Evolutionary conservation across 2,797 vertebrate species (phyloP).

Genomic region (Mareca penelope): DNA sequence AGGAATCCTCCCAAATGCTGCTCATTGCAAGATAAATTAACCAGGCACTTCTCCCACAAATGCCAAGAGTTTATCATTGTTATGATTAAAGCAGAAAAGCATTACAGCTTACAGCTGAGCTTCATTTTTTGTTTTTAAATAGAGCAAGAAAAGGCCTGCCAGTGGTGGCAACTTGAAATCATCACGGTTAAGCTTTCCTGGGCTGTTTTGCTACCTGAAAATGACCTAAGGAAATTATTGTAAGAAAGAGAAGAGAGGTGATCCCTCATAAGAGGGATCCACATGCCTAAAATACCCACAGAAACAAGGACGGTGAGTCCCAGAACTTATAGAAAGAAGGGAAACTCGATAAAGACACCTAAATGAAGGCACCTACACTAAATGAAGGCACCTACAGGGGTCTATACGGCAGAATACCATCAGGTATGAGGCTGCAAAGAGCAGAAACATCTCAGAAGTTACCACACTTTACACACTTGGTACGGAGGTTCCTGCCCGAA

Average conservation of each 20-base stretch:
- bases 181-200: not conserved
- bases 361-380: not conserved
- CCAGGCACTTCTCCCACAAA: not conserved
- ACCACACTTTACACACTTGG: not conserved
- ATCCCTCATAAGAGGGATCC: not conserved
- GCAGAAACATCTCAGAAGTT: not conserved
- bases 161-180: not conserved
- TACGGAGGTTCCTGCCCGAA: not conserved
- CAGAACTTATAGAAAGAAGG: not conserved
- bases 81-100: not conserved
- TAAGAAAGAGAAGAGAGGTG: not conserved
- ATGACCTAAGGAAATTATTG: not conserved
- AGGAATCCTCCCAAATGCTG: not conserved
- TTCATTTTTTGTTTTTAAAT: not conserved
- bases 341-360: not conserved
- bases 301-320: not conserved
- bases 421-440: rapidly evolving
- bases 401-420: not conserved
- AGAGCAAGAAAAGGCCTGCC: not conserved
- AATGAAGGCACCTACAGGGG: not conserved
- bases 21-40: not conserved
- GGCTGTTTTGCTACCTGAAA: not conserved
- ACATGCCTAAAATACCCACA: not conserved
- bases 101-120: not conserved
- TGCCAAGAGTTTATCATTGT: not conserved